Conservation (phyloP, 1,140 invertebrate genomes). For the Caenorhabditis tropicalis region DNA sequence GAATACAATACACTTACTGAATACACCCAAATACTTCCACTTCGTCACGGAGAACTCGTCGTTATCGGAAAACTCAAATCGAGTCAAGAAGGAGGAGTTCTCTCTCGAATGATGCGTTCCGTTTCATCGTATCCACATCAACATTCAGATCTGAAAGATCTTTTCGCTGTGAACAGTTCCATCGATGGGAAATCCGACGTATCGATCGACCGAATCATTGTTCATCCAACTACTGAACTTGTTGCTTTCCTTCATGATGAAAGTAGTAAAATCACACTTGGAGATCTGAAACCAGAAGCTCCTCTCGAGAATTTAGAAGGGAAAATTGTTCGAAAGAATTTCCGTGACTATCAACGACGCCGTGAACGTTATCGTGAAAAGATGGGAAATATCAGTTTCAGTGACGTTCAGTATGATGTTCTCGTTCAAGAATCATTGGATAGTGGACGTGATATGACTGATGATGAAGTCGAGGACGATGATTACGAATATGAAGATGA, state of each 20-base stretch:
- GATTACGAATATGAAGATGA: background rate
- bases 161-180: background rate
- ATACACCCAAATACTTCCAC: background rate
- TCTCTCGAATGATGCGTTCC: background rate
- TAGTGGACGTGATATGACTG: background rate
- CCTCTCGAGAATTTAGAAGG: background rate
- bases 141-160: background rate
- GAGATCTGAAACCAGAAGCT: slow-evolving; percentile 6
- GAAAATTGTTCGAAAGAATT: background rate
- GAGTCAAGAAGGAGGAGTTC: background rate
- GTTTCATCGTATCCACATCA: slow-evolving; percentile 11
- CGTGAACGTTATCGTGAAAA: slow-evolving; percentile 12
- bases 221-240: slow-evolving; percentile 21
- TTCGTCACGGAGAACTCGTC: background rate
- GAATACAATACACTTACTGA: background rate
- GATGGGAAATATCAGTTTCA: background rate
- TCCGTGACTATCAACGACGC: background rate
- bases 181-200: background rate
- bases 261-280: background rate
- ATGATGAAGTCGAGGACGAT: no score
- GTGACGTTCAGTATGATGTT: slow-evolving; percentile 29
- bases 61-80: background rate
- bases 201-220: background rate
- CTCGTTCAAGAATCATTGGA: slow-evolving; percentile 18
- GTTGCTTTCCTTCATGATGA: background rate